Evolutionary conservation across 2,113 vertebrate genomes (phyloP).

Genomic region (Corythaixoides concolor): DNA sequence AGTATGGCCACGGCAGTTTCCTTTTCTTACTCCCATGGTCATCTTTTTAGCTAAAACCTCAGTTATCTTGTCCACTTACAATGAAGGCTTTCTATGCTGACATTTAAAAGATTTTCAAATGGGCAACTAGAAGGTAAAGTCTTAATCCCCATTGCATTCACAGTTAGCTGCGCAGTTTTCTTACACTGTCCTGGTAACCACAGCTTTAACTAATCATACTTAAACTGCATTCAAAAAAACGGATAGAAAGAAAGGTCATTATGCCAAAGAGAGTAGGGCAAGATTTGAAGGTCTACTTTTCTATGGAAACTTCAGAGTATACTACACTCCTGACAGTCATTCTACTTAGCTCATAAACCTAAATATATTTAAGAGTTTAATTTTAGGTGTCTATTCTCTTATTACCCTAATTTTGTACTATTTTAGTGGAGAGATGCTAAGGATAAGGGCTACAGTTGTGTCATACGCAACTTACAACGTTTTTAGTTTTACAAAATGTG

Average conservation of each 20-base stretch:
- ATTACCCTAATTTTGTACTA: not conserved
- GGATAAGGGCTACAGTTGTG: not conserved
- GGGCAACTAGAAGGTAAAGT: not conserved
- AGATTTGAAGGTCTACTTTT: not conserved
- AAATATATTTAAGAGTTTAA: not conserved
- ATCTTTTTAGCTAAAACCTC: not conserved
- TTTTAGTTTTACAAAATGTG: not conserved
- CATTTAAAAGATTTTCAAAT: not conserved
- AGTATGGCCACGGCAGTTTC: not conserved
- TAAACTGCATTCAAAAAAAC: not conserved
- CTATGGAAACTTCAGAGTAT: not conserved
- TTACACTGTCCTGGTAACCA: not conserved
- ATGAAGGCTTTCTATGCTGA: not conserved
- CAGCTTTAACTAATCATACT: not conserved
- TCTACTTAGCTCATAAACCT: not conserved
- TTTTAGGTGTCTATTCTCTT: not conserved
- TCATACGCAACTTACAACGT: not conserved
- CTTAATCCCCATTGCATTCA: not conserved
- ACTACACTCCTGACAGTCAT: not conserved
- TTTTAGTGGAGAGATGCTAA: not conserved
- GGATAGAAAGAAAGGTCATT: not conserved
- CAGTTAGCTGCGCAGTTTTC: not conserved
- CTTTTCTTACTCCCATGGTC: not conserved
- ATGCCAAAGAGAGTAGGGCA: not conserved
- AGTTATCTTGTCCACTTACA: not conserved